These are phyloP conservation scores for Leptopilina myrica DNA, from an alignment of 2,888 invertebrate species.

Conservation along the genomic window DNA sequence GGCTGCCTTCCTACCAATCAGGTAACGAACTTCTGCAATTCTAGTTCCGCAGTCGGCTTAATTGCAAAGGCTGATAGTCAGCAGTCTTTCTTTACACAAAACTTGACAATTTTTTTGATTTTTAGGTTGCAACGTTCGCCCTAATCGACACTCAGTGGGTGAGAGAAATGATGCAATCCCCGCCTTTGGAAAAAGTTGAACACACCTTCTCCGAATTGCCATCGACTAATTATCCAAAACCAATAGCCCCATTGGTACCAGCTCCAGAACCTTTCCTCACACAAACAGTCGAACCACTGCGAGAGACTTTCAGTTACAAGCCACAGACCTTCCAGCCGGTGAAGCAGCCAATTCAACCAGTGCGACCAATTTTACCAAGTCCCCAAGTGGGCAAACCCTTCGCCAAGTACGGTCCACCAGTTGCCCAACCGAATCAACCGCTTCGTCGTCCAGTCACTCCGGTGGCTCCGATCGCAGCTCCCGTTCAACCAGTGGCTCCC, in stretches of 20 bases:
- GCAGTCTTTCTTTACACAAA: not conserved
- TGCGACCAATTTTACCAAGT: not conserved
- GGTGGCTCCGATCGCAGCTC: not conserved
- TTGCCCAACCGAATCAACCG: not conserved
- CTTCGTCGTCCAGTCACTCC: not conserved
- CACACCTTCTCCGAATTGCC: not conserved
- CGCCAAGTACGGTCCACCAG: not conserved
- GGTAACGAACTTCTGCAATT: slow-evolving; percentile 56
- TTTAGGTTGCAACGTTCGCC: slow-evolving; percentile 70
- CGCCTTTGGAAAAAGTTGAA: slow-evolving; percentile 38
- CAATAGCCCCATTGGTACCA: not conserved
- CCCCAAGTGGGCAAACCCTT: not conserved
- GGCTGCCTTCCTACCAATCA: slow-evolving; percentile 79
- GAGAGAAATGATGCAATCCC: slow-evolving; percentile 55
- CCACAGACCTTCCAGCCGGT: not conserved
- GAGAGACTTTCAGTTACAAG: too few species aligned
- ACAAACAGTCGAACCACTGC: too few species aligned
- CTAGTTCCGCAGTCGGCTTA: too few species aligned
- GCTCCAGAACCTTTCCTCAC: not conserved
- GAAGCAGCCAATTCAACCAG: not conserved
- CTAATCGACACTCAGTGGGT: slow-evolving; percentile 68
- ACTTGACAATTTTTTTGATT: not conserved
- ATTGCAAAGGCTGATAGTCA: not conserved
- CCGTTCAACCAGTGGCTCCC: not conserved
- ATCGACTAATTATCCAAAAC: slow-evolving; percentile 5